Percentiles rank a stretch among this genome's conserved stretches.
Evolutionary conservation across 2,797 vertebrate species (phyloP).

Genomic region (Ispidina picta): DNA sequence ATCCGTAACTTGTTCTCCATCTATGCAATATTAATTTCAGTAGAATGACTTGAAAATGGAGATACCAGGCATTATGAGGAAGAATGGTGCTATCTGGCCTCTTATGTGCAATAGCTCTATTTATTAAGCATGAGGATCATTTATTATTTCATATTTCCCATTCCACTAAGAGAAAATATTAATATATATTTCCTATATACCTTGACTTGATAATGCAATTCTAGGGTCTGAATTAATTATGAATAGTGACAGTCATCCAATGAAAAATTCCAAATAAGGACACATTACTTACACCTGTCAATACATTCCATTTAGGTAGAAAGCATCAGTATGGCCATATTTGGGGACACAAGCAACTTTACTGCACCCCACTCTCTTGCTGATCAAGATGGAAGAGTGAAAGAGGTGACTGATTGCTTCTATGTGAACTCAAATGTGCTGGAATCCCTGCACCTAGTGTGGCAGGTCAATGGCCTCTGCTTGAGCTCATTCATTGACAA

Average conservation of each 20-base stretch:
- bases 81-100: constrained; percentile 10
- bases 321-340: not conserved
- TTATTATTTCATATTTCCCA: not conserved
- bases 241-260: not conserved
- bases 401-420: not conserved
- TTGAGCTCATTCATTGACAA: not conserved
- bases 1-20: not conserved
- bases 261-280: not conserved
- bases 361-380: not conserved
- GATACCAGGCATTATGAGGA: not conserved
- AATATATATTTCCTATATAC: not conserved
- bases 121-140: constrained; percentile 22
- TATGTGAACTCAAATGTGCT: not conserved
- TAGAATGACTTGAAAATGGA: not conserved
- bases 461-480: not conserved
- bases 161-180: constrained; percentile 15
- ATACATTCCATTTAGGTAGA: not conserved
- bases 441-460: not conserved
- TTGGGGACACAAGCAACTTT: not conserved
- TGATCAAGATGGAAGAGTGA: not conserved
- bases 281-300: not conserved
- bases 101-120: not conserved
- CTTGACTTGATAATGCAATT: not conserved
- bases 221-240: not conserved
- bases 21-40: not conserved